Base-by-base conservation (phyloP, 1,140 invertebrate genomes). In the Bombus polaris region DNA sequence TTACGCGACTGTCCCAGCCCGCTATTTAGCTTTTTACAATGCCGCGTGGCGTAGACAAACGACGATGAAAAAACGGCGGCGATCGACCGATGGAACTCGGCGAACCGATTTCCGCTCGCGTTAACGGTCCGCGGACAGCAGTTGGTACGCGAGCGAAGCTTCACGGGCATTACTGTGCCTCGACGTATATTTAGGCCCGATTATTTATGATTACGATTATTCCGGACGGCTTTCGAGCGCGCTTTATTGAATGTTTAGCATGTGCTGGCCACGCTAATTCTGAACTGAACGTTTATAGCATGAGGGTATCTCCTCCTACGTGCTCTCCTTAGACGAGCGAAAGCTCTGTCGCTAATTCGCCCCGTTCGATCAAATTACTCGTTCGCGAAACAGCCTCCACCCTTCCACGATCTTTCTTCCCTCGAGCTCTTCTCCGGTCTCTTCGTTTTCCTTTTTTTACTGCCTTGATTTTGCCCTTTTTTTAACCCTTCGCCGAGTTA, bases 181-280 rank as follows among this genome's bases (percentile, higher is more conserved):
- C 91, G 91, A 93, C 93, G 93, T 94, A 94, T 94, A 94, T 94
- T 94, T 94, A 94, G 93, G 92, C 85, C 86, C 90, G 93, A 94
- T 94, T 94, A 94, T 94, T 94, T 94, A 94, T 94, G 94, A 94
- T 94, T 94, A 94, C 93, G 93, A 94, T 95, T 95, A 94, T 94
- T 92, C 92, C 88, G 92, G 92, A 92, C 93, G 92, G 92, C 92
- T 93, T 93, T 93, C 93, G 92, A 91, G 65, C 65, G 91, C 93
- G 92, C 89, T 94, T 94, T 94, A 94, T 94, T 91, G 92, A 94
- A 93, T 93, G 93, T 94, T 95, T 93, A 94, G 93, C 93, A 94
- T 94, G 93, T 94, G 94, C 91, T 91, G 90, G 92, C 92, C 87
- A 94, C 92, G 93, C 93, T 94, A 94, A 94, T 94, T 94, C 90